Evolutionary conservation across 2,888 invertebrate species (phyloP).

Genomic region (Leptodirus hochenwartii): DNA sequence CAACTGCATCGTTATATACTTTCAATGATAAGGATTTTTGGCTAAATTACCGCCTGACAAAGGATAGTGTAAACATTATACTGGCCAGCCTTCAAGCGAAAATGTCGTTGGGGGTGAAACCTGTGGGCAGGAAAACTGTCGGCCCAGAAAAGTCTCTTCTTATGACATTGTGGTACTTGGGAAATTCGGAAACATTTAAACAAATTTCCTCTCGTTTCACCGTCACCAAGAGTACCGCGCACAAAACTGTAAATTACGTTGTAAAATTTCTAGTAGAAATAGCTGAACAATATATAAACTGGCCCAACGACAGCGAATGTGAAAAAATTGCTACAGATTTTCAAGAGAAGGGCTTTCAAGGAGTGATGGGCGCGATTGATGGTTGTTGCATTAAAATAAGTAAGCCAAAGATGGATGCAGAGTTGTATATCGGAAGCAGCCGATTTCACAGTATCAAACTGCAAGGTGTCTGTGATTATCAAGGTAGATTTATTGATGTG

Average conservation of each 20-base stretch:
- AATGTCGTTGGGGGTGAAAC: too few relatives aligned
- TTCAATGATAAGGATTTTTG: too few relatives aligned
- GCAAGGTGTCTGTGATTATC: slow-evolving; percentile 2
- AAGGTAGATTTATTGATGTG: slow-evolving; percentile 1
- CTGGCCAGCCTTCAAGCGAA: too few relatives aligned
- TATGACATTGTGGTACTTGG: slow-evolving; percentile 2
- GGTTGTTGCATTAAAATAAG: slow-evolving; percentile 1
- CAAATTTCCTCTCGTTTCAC: too few relatives aligned
- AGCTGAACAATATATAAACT: neutral
- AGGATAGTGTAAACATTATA: too few relatives aligned
- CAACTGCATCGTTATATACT: too few relatives aligned
- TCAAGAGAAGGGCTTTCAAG: too few relatives aligned
- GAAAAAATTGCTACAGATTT: too few relatives aligned
- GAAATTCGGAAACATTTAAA: neutral
- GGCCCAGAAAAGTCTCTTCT: too few relatives aligned
- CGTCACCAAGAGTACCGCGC: too few relatives aligned
- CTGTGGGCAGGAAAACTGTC: too few relatives aligned
- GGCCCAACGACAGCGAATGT: neutral
- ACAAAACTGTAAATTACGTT: neutral
- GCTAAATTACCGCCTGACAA: too few relatives aligned
- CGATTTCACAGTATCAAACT: slow-evolving; percentile 1
- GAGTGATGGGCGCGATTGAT: slow-evolving; percentile 1
- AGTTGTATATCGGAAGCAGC: neutral
- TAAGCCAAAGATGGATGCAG: slow-evolving; percentile 1
- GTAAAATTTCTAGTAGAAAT: slow-evolving; percentile 1